Base-by-base conservation (phyloP, 2,888 invertebrate genomes). In the Limnephilus rhombicus region DNA sequence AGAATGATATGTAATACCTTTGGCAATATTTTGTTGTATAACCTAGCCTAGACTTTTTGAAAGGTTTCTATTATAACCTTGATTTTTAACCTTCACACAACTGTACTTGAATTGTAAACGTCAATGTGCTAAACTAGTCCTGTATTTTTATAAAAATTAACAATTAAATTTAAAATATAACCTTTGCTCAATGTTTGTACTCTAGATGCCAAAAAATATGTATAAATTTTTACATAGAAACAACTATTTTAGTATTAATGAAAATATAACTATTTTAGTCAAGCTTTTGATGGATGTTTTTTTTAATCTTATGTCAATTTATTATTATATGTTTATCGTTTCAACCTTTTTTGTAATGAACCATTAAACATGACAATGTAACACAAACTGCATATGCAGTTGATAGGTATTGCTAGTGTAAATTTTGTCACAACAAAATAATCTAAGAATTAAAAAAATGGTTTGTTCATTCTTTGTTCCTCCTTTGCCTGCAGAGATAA, bases 191-290 rank as follows among this genome's bases (percentile, higher is more conserved):
- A 89, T 89, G 68, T 89, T 34, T 88, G 34, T 88, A 89, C 88
- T 89, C 88, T 89, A 89, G 88, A 89, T 89, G 88, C 88, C 88
- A 89, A 89, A 89, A 31, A 89, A 89, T 86, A 45, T 89, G 80
- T 89, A 80, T 89, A 80, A 31, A 34, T 88, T 89, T 88, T 80
- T 68, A 89, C 80, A 89, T 89, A 80, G 80, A 80, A 80, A 80
- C 80, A 31, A 34, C 80, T 80, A 80, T 89, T 80, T 89, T 89
- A 89, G 12, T 80, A 80, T 88, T 88, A 37, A 37, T 88, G 18
- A 45, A 86, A 86, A n/a, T 45, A 29, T 49, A 45, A 45, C 34
- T 31, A 53, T 87, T 49, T 87, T 87, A 87, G 87, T 68, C 53
- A 53, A 49, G 87, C 87, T 87, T 87, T 87, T 31, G 68, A 87